Evolutionary conservation across 2,797 vertebrate genomes (phyloP).

Genomic region (Clamator glandarius): DNA sequence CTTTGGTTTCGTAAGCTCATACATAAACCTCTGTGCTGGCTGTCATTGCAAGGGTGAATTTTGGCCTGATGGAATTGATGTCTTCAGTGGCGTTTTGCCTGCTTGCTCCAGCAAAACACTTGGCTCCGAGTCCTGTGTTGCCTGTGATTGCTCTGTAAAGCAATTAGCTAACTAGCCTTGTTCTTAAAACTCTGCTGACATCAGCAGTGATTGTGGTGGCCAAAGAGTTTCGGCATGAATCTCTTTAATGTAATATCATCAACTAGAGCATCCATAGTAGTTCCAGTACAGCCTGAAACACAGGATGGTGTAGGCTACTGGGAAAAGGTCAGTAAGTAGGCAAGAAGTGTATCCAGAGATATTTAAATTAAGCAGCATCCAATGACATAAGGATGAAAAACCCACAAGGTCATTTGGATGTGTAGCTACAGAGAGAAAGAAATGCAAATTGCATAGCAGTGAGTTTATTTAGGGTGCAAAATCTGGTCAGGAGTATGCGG

Average conservation of each 20-base stretch:
- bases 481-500: background rate
- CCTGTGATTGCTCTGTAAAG: conserved; percentile 29
- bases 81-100: background rate
- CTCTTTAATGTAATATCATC: conserved; percentile 47
- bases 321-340: background rate
- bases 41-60: background rate
- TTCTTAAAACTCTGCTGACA: conserved; percentile 51
- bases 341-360: background rate
- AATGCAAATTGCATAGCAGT: background rate
- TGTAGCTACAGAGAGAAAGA: background rate
- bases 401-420: background rate
- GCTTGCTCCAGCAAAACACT: conserved; percentile 22
- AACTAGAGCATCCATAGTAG: background rate
- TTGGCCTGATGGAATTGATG: background rate
- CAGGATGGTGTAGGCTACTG: background rate
- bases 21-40: background rate
- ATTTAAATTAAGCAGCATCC: background rate
- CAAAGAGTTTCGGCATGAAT: conserved; percentile 44
- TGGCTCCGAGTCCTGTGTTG: conserved; percentile 13
- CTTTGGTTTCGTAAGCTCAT: background rate
- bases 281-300: background rate
- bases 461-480: background rate
- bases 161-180: conserved; percentile 69
- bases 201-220: conserved; percentile 43
- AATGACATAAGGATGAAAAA: background rate